These are phyloP conservation scores for Microcaecilia unicolor DNA, from an alignment of 2,797 vertebrate species.

Conservation along the genomic window DNA sequence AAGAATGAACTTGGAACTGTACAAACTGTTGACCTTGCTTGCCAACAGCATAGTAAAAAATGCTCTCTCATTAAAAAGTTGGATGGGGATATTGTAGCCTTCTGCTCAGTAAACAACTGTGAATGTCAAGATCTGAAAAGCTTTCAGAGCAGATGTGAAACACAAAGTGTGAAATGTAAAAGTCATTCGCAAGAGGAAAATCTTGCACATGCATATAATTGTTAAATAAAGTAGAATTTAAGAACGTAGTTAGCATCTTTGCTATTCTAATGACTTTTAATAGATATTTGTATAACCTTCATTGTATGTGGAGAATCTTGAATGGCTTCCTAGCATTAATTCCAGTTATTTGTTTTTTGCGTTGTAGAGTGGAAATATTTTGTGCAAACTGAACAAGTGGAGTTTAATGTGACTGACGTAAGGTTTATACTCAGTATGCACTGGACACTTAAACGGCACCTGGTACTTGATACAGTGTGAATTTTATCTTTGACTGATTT, in stretches of 20 bases:
- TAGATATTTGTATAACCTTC: conserved; percentile 27
- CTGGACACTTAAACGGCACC: conserved; percentile 23
- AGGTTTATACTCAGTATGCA: conserved; percentile 16
- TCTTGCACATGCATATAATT: not conserved
- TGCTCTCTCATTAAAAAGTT: too few species aligned
- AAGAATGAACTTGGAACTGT: too few species aligned
- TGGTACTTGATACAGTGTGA: too few species aligned
- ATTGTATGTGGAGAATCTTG: conserved; percentile 7
- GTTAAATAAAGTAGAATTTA: not conserved
- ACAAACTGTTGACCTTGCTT: too few species aligned
- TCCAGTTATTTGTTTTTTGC: not conserved
- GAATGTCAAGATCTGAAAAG: too few species aligned
- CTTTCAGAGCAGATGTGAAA: too few species aligned
- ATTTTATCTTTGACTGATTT: too few species aligned
- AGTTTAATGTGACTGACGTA: conserved; percentile 21
- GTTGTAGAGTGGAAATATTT: conserved; percentile 7
- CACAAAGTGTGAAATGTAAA: too few species aligned
- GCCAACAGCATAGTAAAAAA: too few species aligned
- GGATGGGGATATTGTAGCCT: too few species aligned
- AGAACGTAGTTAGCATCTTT: conserved; percentile 10
- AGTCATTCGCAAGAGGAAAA: not conserved
- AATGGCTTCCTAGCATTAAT: conserved; percentile 20
- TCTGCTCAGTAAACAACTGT: too few species aligned
- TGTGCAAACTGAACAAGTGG: conserved; percentile 16
- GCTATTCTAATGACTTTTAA: conserved; percentile 18